Evolutionary conservation across 2,113 vertebrate genomes (phyloP).

Genomic region (Callospermophilus lateralis): DNA sequence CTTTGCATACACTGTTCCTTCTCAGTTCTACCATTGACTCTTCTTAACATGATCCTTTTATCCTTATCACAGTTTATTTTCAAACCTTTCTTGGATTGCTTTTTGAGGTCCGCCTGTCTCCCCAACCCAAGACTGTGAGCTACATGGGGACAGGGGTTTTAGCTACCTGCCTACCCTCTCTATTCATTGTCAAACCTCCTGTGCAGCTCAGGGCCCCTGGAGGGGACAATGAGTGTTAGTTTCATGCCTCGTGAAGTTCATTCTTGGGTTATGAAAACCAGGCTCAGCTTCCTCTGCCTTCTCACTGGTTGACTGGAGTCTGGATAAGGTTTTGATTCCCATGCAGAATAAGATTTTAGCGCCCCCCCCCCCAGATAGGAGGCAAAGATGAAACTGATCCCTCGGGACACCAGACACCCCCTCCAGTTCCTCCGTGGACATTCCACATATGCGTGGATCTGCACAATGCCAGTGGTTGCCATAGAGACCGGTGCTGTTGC

Average conservation of each 20-base stretch:
- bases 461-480: not conserved
- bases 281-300: not conserved
- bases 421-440: not conserved
- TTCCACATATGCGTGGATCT: rapidly evolving
- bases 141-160: not conserved
- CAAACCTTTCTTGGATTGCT: not conserved
- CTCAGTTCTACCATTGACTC: not conserved
- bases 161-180: not conserved
- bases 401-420: not conserved
- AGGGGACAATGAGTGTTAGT: not conserved
- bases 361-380: not conserved
- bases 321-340: not conserved
- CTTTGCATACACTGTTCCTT: not conserved
- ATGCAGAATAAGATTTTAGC: not conserved
- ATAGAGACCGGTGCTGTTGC: not conserved
- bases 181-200: not conserved
- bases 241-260: not conserved
- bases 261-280: not conserved
- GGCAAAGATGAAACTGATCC: not conserved
- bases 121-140: not conserved
- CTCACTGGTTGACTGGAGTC: not conserved
- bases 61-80: not conserved
- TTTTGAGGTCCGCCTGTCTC: not conserved
- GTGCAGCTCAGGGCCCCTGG: not conserved
- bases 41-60: not conserved